Percentiles rank a stretch among this genome's conserved stretches.
Conservation (phyloP, 1,140 invertebrate genomes). For the Lepidurus couesii region DNA sequence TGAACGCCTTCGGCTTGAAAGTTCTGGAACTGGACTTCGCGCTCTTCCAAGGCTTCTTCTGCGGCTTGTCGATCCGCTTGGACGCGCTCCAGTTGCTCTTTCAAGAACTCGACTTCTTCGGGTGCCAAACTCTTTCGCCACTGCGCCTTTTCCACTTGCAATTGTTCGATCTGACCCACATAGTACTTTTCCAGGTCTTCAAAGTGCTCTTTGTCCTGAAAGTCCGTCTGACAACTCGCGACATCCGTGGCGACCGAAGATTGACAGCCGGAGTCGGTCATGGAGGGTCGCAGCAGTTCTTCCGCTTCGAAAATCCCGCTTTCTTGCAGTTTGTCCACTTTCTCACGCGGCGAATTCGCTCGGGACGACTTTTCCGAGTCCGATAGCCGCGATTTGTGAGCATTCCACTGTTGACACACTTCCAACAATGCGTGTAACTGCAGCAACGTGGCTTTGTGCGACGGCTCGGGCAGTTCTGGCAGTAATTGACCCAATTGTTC, state of each 20-base stretch:
- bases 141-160: slow-evolving; percentile 17
- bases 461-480: slow-evolving; percentile 26
- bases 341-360: slow-evolving; percentile 44
- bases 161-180: slow-evolving; percentile 32
- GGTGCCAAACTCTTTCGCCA: slow-evolving; percentile 33
- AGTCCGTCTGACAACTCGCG: slow-evolving; percentile 33
- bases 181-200: slow-evolving; percentile 32
- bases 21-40: slow-evolving; percentile 28
- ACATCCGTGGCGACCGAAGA: slow-evolving; percentile 31
- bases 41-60: slow-evolving; percentile 24
- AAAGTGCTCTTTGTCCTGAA: slow-evolving; percentile 34
- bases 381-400: slow-evolving; percentile 38
- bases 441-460: slow-evolving; percentile 28
- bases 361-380: slow-evolving; percentile 41
- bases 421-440: slow-evolving; percentile 32
- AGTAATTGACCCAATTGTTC: slow-evolving; percentile 20
- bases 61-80: slow-evolving; percentile 34
- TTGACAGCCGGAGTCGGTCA: slow-evolving; percentile 32
- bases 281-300: slow-evolving; percentile 40
- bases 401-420: slow-evolving; percentile 27
- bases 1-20: slow-evolving; percentile 26
- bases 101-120: slow-evolving; percentile 33
- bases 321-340: slow-evolving; percentile 50
- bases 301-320: slow-evolving; percentile 59
- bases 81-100: slow-evolving; percentile 36